Evolutionary conservation across 2,113 vertebrate species (phyloP).

Genomic region (Alligator mississippiensis): DNA sequence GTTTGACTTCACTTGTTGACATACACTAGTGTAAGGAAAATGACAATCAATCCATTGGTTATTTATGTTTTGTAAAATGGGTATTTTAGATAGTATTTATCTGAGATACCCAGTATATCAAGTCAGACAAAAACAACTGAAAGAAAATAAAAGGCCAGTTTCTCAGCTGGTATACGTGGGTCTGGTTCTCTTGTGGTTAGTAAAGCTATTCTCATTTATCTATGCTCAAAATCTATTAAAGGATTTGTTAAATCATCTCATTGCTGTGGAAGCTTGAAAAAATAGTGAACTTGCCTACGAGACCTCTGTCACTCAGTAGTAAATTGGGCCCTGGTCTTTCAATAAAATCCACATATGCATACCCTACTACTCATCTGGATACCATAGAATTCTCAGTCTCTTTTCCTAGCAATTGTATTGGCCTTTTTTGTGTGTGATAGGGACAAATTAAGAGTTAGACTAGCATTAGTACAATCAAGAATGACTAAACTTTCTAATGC

Average conservation of each 20-base stretch:
- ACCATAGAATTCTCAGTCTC: neutral
- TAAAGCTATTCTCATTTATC: neutral
- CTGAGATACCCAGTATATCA: neutral
- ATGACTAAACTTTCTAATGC: neutral
- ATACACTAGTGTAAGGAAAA: neutral
- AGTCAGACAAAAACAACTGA: neutral
- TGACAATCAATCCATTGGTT: neutral
- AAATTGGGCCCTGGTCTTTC: neutral
- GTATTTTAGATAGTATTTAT: neutral
- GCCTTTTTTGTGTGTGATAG: neutral
- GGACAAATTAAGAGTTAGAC: rapidly evolving
- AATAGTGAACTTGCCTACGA: neutral
- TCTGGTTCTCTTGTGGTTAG: neutral
- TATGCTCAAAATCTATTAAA: neutral
- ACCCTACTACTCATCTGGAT: neutral
- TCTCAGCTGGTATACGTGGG: neutral
- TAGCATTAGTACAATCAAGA: neutral
- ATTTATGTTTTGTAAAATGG: neutral
- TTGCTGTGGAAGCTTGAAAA: neutral
- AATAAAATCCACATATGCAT: neutral
- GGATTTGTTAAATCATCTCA: neutral
- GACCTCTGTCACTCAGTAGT: neutral
- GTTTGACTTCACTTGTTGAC: neutral
- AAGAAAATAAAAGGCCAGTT: neutral
- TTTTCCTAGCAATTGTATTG: neutral